Evolutionary conservation across 2,888 invertebrate genomes (phyloP), one percentile per base, ranked within the genome.

Genomic region (Lysandra coridon): DNA sequence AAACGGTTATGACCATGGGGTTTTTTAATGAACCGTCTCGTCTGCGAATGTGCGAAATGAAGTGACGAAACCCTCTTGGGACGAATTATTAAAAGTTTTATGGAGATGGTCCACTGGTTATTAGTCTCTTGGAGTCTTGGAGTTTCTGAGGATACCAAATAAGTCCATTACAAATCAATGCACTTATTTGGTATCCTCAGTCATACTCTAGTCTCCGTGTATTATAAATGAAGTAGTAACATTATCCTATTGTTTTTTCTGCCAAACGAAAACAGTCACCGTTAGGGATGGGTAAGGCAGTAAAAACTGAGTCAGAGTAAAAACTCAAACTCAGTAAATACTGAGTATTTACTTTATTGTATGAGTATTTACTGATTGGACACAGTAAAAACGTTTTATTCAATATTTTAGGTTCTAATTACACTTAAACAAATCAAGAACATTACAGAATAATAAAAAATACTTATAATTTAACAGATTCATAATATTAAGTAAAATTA

Each of bases 11-110:
- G 84, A 85, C 80, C 53, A 78, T 79, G 82, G 82, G 81, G 80
- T 75, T 85, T 87, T 86, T 88, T 90, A 89, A 90, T 90, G 88
- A 89, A 76, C 57, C 76, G 86, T 85, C 74, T 5, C 53, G 40
- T 69, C 60, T 74, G 60, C 73, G 79, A 79, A 79, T 79, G 74
- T 76, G 76, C 76, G 76, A 76, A 76, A 33, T 30, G 33, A 60
- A 79, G 49, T 75, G 37, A 44, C 49, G 44, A 76, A 75, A 44
- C 57, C 74, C 53, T 33, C 69, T 73, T 37, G 62, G 33, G 57
- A 62, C 7, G 6, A 30, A 76, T 76, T 76, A 76, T 76, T 53
- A 33, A 33, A 53, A 14, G 53, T 30, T 76, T 69, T 76, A 53
- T 76, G 49, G 53, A 53, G 17, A 30, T 30, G 53, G 53, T 57